Conservation (phyloP, 2,113 vertebrate species). For the Cavia porcellus region DNA sequence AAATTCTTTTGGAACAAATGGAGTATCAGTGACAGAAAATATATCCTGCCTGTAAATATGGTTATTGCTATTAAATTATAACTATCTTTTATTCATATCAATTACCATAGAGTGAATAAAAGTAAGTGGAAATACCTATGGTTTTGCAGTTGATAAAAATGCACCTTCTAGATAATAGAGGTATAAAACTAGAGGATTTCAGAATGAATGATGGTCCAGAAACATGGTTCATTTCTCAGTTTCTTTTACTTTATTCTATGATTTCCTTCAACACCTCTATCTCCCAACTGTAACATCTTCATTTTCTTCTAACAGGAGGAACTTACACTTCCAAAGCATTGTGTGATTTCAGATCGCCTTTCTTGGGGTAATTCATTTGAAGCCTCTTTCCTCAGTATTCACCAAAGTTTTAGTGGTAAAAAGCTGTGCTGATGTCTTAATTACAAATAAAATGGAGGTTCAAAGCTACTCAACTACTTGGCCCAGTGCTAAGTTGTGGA, state of each 20-base stretch:
- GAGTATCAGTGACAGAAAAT: constrained; percentile 50
- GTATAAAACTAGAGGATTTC: neutral
- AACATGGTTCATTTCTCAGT: neutral
- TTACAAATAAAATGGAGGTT: neutral
- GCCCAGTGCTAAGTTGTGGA: neutral
- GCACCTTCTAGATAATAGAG: neutral
- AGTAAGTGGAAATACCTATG: constrained; percentile 14
- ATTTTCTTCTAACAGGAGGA: neutral
- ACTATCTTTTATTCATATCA: constrained; percentile 49
- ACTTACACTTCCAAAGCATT: neutral
- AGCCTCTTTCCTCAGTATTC: neutral
- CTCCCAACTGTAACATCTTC: neutral
- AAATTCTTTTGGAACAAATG: constrained; percentile 58
- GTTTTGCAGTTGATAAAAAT: neutral
- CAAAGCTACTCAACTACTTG: neutral
- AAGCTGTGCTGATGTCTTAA: neutral
- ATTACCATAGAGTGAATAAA: constrained; percentile 47
- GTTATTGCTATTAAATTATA: constrained; percentile 55
- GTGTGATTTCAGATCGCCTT: neutral
- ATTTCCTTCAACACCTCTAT: neutral
- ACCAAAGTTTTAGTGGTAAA: neutral
- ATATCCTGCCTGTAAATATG: neutral
- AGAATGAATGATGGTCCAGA: neutral
- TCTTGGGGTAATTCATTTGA: neutral
- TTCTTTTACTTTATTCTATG: neutral